phyloP scores from a whole-genome alignment of 2,797 vertebrate genomes.

The Ctenopoma multispine region DNA sequence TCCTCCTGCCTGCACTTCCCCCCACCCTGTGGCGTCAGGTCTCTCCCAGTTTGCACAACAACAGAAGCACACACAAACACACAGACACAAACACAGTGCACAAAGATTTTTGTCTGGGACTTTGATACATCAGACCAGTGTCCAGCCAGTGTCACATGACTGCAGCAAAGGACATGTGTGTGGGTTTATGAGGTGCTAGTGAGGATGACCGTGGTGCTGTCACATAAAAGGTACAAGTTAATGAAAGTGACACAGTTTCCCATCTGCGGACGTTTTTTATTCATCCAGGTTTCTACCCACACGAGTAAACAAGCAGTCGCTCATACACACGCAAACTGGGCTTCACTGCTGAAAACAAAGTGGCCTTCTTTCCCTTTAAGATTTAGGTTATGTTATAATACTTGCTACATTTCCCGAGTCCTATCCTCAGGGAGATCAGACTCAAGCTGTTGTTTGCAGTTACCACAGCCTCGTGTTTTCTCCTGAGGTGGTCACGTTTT shows the following conservation, averaged over 20 bases:
- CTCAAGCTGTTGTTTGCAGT: slow-evolving; percentile 72
- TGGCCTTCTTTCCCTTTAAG: slow-evolving; percentile 60
- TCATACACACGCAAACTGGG: not conserved
- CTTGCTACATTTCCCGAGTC: slow-evolving; percentile 42
- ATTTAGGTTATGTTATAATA: slow-evolving; percentile 64
- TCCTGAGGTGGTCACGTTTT: slow-evolving; percentile 73
- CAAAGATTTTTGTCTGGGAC: slow-evolving; percentile 83
- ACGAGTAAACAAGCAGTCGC: slow-evolving; percentile 1
- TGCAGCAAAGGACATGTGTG: slow-evolving; percentile 62
- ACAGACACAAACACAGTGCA: slow-evolving; percentile 58
- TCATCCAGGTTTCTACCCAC: slow-evolving; percentile 21
- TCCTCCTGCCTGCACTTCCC: slow-evolving; percentile 84
- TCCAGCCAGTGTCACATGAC: slow-evolving; percentile 55
- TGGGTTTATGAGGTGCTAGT: slow-evolving; percentile 77
- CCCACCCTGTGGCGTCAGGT: slow-evolving; percentile 74
- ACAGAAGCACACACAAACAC: slow-evolving; percentile 27
- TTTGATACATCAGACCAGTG: slow-evolving; percentile 76
- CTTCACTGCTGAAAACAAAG: slow-evolving; percentile 29
- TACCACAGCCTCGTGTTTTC: slow-evolving; percentile 50
- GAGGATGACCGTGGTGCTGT: slow-evolving; percentile 76
- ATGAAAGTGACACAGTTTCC: slow-evolving; percentile 58
- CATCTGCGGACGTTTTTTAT: slow-evolving; percentile 60
- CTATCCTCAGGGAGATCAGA: slow-evolving; percentile 49
- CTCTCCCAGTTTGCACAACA: slow-evolving; percentile 69
- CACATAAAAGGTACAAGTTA: slow-evolving; percentile 68